A percentile compares a stretch with the other conserved stretches of the same genome.
These are phyloP conservation scores for Cynopterus brachyotis DNA, from an alignment of 2,113 vertebrate species.

Conservation along the genomic window DNA sequence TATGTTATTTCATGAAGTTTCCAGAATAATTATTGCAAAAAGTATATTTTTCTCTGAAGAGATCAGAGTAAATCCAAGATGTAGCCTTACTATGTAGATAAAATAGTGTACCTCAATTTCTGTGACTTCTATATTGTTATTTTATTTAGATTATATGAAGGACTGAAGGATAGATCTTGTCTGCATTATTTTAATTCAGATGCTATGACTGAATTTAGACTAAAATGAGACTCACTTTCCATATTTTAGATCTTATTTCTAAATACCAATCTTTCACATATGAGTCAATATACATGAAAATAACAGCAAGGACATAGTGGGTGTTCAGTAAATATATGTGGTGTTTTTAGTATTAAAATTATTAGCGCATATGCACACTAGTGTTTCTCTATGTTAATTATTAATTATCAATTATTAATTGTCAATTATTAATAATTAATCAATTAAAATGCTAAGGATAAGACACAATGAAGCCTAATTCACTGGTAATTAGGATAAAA, in stretches of 20 bases:
- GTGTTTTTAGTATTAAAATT: neutral
- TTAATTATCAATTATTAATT: no score
- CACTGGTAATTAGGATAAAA: neutral
- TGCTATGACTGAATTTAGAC: neutral
- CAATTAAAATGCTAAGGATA: neutral
- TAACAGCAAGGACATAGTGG: neutral
- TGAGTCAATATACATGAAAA: neutral
- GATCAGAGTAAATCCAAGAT: neutral
- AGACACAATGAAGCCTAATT: neutral
- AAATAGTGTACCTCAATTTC: neutral
- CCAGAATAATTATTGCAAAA: neutral
- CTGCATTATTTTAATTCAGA: neutral
- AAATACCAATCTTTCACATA: neutral
- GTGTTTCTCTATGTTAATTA: neutral
- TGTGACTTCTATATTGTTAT: neutral
- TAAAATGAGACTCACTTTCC: neutral
- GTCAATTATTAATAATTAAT: no score
- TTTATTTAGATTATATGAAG: neutral
- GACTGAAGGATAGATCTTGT: neutral
- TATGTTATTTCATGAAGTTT: neutral
- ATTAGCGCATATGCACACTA: neutral
- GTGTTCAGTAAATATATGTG: neutral
- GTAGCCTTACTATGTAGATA: neutral
- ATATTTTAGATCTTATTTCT: neutral
- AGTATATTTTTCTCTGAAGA: neutral